Conservation (phyloP, 2,113 vertebrate genomes). For the Psophia crepitans region DNA sequence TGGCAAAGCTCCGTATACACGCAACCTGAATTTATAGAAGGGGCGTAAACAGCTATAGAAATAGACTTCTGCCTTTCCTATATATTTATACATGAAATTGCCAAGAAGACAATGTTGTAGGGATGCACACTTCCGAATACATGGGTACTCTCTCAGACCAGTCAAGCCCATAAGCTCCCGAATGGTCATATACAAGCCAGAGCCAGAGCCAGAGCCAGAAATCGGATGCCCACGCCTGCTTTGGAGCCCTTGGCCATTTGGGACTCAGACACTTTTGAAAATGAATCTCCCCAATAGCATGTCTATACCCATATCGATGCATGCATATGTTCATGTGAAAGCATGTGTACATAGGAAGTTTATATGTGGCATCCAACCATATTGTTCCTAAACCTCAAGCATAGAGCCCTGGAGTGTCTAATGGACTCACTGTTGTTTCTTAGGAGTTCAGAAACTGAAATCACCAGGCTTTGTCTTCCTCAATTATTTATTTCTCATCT, state of each 20-base stretch:
- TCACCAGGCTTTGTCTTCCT: slow-evolving; percentile 5
- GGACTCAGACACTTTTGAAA: not conserved
- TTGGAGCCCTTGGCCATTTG: not conserved
- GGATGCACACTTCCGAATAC: fast-evolving
- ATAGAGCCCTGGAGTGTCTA: not conserved
- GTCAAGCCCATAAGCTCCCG: not conserved
- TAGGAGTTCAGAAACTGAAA: not conserved
- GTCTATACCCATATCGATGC: not conserved
- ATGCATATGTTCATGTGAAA: not conserved
- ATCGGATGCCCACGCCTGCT: not conserved
- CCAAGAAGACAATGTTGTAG: not conserved
- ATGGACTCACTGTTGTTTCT: not conserved
- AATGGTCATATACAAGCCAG: not conserved
- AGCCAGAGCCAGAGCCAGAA: not conserved
- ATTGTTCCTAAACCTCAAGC: not conserved
- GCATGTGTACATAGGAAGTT: fast-evolving
- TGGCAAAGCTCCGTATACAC: not conserved
- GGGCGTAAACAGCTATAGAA: not conserved
- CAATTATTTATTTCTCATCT: slow-evolving; percentile 54
- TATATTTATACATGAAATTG: not conserved
- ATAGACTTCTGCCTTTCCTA: not conserved
- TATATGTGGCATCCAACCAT: not conserved
- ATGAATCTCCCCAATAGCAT: not conserved
- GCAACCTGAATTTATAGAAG: fast-evolving
- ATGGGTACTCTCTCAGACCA: not conserved